These are phyloP conservation scores for Nilaparvata lugens DNA, from an alignment of 1,140 invertebrate genomes.

Conservation along the genomic window DNA sequence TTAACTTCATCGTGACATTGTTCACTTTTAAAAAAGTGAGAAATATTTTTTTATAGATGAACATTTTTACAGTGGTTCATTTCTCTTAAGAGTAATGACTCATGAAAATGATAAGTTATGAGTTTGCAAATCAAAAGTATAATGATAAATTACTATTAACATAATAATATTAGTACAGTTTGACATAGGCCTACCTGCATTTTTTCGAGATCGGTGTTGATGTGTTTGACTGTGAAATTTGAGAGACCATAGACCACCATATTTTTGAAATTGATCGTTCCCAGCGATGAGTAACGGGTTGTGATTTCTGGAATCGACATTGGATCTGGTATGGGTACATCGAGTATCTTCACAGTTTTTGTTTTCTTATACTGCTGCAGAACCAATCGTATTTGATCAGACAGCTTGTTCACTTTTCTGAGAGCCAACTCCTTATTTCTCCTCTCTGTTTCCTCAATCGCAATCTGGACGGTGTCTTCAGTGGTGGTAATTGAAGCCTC, in stretches of 20 bases:
- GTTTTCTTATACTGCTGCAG: slow-evolving; percentile 71
- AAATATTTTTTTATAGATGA: not conserved
- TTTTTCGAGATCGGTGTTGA: slow-evolving; percentile 28
- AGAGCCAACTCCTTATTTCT: no score
- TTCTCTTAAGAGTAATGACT: not conserved
- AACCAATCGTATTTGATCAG: slow-evolving; percentile 50
- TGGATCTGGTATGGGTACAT: slow-evolving; percentile 61
- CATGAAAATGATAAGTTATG: not conserved
- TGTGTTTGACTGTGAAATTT: slow-evolving; percentile 26
- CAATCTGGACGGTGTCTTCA: no score
- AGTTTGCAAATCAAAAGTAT: not conserved
- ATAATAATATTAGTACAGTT: not conserved
- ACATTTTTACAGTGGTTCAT: not conserved
- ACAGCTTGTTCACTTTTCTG: slow-evolving; percentile 18
- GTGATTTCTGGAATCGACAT: slow-evolving; percentile 66
- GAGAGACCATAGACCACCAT: slow-evolving; percentile 63
- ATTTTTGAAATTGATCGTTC: slow-evolving; percentile 59
- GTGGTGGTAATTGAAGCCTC: no score
- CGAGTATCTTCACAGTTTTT: slow-evolving; percentile 66
- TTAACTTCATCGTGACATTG: no score
- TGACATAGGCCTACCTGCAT: slow-evolving; percentile 24
- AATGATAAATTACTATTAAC: not conserved
- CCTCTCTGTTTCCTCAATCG: no score
- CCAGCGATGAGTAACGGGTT: slow-evolving; percentile 53
- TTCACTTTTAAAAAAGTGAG: no score